Conservation (phyloP, 2,797 vertebrate genomes). For the Limnodromus scolopaceus region DNA sequence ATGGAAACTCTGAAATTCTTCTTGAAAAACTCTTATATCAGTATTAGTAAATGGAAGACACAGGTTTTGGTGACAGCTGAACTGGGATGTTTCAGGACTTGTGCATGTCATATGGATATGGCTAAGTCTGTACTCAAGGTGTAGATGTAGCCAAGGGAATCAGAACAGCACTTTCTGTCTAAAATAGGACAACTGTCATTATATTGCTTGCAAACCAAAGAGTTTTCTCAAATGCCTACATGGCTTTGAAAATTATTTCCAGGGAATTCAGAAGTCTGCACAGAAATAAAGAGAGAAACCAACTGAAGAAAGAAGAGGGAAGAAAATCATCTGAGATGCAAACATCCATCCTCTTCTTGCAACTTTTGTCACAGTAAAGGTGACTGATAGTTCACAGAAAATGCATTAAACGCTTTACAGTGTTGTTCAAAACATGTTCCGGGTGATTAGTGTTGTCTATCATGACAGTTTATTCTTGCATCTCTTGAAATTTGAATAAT, state of each 20-base stretch:
- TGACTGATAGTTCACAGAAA: neutral
- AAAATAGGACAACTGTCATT: neutral
- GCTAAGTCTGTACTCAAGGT: neutral
- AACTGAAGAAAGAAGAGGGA: neutral
- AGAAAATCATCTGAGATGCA: slow-evolving; percentile 7
- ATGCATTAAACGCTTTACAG: neutral
- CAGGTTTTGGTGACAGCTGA: neutral
- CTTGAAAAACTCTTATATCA: neutral
- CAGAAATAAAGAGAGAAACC: neutral
- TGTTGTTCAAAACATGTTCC: neutral
- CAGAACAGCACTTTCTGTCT: neutral
- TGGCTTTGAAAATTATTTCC: slow-evolving; percentile 16
- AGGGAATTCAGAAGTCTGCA: neutral
- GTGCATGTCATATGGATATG: neutral
- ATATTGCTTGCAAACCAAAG: neutral
- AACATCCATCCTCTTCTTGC: neutral
- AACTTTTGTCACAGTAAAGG: neutral
- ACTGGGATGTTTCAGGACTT: neutral
- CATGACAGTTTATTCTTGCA: neutral
- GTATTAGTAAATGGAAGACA: neutral
- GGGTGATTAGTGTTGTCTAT: neutral
- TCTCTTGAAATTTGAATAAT: neutral
- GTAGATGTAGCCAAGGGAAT: neutral
- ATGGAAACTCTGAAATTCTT: neutral
- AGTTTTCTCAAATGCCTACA: neutral